Evolutionary conservation across 1,140 invertebrate species (phyloP).

Genomic region (Drosophila subobscura): DNA sequence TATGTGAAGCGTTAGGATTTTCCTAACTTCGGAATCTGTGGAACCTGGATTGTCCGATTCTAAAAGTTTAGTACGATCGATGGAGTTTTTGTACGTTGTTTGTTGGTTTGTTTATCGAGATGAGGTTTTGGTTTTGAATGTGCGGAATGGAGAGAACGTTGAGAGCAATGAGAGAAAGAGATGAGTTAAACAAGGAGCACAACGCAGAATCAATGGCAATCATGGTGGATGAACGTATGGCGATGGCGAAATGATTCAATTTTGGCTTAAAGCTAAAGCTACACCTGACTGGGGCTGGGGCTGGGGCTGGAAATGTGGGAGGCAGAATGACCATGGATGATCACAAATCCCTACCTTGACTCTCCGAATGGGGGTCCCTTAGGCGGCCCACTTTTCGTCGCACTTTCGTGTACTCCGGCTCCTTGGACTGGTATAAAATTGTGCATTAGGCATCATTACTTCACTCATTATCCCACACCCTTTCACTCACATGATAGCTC

Average conservation of each 20-base stretch:
- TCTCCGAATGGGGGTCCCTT: constrained; percentile 90
- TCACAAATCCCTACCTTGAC: constrained; percentile 87
- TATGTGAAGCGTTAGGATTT: constrained; percentile 93
- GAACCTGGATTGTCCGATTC: constrained; percentile 94
- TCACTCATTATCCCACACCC: not conserved
- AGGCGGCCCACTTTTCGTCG: constrained; percentile 90
- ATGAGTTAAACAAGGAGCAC: constrained; percentile 28
- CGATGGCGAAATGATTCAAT: constrained; percentile 55
- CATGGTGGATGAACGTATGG: constrained; percentile 13
- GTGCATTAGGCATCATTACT: not conserved
- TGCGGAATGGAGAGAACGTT: constrained; percentile 54
- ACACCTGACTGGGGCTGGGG: not conserved
- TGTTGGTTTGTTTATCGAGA: constrained; percentile 52
- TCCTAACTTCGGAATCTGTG: constrained; percentile 94
- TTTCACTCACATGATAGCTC: constrained; percentile 84
- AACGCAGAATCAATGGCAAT: not conserved
- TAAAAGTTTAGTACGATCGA: constrained; percentile 85
- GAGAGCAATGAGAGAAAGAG: constrained; percentile 48
- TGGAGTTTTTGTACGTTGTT: constrained; percentile 65
- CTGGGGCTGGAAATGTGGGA: constrained; percentile 1
- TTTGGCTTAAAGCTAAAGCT: constrained; percentile 65
- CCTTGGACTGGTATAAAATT: constrained; percentile 86
- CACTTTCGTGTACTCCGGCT: constrained; percentile 92
- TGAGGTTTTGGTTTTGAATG: constrained; percentile 46
- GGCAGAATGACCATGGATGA: constrained; percentile 6